phyloP scores from a whole-genome alignment of 2,797 vertebrate species.

The Aratinga solstitialis region DNA sequence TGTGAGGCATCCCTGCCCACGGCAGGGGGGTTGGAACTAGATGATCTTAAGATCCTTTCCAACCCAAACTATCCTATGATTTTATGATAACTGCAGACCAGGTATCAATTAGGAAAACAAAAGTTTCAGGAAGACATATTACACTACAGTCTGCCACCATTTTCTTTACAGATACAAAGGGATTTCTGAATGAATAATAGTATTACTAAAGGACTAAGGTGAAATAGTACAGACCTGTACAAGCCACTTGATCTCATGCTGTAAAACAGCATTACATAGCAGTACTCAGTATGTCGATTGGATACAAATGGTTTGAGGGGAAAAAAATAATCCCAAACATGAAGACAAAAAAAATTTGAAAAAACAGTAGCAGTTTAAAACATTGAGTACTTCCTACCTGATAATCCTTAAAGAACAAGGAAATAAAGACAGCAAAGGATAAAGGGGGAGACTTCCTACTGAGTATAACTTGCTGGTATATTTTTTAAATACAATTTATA shows the following conservation, averaged over 20 bases:
- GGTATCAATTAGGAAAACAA: background rate
- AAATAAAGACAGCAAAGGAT: background rate
- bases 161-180: background rate
- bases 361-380: background rate
- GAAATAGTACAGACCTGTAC: background rate
- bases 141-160: background rate
- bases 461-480: background rate
- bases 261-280: background rate
- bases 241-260: background rate
- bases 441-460: background rate
- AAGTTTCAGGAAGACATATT: background rate
- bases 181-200: background rate
- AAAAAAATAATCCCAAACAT: background rate
- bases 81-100: background rate
- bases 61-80: no score
- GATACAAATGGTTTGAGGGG: background rate
- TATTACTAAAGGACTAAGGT: background rate
- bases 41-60: no score
- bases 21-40: no score
- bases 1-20: no score
- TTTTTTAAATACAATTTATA: background rate
- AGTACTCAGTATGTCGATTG: background rate
- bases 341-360: background rate
- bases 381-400: background rate
- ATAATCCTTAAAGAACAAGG: background rate